Conservation (phyloP, 2,888 invertebrate species). For the Agonopterix heracliana region DNA sequence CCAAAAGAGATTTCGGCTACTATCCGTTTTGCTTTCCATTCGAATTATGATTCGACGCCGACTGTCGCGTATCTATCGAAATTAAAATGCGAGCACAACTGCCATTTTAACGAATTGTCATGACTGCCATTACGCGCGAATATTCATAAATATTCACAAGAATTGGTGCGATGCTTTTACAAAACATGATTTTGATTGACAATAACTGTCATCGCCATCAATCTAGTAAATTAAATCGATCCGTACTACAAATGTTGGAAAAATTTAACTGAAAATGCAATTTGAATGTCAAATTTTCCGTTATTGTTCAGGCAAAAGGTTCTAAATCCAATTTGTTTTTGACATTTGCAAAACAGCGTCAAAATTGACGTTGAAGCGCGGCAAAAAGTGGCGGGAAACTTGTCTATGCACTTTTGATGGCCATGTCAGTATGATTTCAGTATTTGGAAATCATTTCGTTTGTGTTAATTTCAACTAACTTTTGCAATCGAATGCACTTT, state of each 20-base stretch:
- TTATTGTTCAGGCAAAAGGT: conserved; percentile 17
- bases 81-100: conserved; percentile 50
- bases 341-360: conserved; percentile 33
- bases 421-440: conserved; percentile 13
- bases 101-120: conserved; percentile 53
- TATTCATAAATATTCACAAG: conserved; percentile 69
- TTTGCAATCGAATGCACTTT: too few relatives aligned
- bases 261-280: conserved; percentile 4
- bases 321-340: conserved; percentile 30
- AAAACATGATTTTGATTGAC: conserved; percentile 58
- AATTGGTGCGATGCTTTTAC: conserved; percentile 56
- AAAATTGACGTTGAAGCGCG: conserved; percentile 35
- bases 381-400: conserved; percentile 50
- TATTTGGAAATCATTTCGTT: conserved; percentile 18
- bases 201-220: conserved; percentile 59
- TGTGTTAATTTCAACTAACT: too few relatives aligned
- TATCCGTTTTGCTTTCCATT: conserved; percentile 40
- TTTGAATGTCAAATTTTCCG: conserved; percentile 8
- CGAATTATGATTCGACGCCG: conserved; percentile 32
- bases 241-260: conserved; percentile 1
- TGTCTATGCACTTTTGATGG: conserved; percentile 61
- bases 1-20: conserved; percentile 51
- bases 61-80: conserved; percentile 36
- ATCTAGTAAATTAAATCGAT: conserved; percentile 32
- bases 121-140: conserved; percentile 35